Conservation (phyloP, 2,888 invertebrate species). For the Cecidostiba fungosa region DNA sequence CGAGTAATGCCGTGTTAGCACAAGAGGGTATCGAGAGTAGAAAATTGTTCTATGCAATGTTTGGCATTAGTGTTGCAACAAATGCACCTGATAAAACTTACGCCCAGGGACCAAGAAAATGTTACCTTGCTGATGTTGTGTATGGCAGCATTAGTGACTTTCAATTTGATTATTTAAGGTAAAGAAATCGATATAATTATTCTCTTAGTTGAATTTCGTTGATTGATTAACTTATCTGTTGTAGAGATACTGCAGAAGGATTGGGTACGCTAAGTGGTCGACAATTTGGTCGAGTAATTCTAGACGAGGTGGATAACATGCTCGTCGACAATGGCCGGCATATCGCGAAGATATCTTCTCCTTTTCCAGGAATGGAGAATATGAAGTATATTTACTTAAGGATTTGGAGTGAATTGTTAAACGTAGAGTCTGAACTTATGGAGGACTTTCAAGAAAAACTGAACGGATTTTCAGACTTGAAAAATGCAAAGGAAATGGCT, state of each 20-base stretch:
- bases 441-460: slow-evolving; percentile 64
- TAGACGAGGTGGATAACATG: slow-evolving; percentile 80
- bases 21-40: slow-evolving; percentile 62
- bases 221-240: slow-evolving; percentile 3
- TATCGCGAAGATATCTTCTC: slow-evolving; percentile 76
- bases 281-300: slow-evolving; percentile 71
- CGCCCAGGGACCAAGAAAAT: slow-evolving; percentile 56
- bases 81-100: slow-evolving; percentile 68
- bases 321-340: slow-evolving; percentile 78
- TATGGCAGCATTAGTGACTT: slow-evolving; percentile 75
- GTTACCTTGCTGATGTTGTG: slow-evolving; percentile 70
- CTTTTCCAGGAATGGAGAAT: slow-evolving; percentile 75
- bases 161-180: slow-evolving; percentile 72
- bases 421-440: slow-evolving; percentile 51
- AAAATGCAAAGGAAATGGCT: slow-evolving; percentile 61
- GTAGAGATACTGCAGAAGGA: slow-evolving; percentile 73
- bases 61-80: slow-evolving; percentile 70
- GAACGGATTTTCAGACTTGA: slow-evolving; percentile 36
- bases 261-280: slow-evolving; percentile 72
- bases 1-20: slow-evolving; percentile 75
- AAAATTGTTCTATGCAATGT: slow-evolving; percentile 68
- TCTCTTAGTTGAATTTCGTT: too few relatives aligned
- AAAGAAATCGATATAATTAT: background rate
- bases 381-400: slow-evolving; percentile 67
- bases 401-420: slow-evolving; percentile 63